phyloP scores from a whole-genome alignment of 2,113 vertebrate genomes.

The Ammospiza nelsoni region DNA sequence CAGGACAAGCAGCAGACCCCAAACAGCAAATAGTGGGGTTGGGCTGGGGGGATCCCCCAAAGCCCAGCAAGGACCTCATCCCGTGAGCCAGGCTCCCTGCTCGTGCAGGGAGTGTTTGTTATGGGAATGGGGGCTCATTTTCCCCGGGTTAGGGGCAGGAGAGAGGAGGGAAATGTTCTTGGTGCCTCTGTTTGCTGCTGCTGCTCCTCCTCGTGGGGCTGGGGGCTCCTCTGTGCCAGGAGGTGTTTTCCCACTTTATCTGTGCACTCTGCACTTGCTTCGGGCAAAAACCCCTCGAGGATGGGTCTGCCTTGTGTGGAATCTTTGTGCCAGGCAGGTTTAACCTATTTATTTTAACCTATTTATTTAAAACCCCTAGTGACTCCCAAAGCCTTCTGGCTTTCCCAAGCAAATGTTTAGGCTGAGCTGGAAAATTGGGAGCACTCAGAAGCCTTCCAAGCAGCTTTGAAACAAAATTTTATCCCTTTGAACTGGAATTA shows the following conservation, averaged over 20 bases:
- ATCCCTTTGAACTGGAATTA: neutral
- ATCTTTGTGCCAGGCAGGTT: neutral
- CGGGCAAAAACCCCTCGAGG: neutral
- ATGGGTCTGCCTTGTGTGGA: neutral
- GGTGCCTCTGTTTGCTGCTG: neutral
- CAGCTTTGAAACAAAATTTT: neutral
- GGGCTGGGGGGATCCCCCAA: neutral
- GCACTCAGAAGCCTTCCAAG: neutral
- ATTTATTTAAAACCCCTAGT: neutral
- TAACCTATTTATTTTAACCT: neutral
- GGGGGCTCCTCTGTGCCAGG: neutral
- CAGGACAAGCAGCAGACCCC: slow-evolving; percentile 6
- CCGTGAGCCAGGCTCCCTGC: fast-evolving
- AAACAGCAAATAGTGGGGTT: slow-evolving; percentile 34
- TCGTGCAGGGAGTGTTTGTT: neutral
- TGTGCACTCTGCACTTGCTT: fast-evolving
- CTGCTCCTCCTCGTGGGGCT: neutral
- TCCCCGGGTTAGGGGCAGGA: neutral
- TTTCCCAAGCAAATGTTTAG: neutral
- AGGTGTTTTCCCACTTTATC: neutral
- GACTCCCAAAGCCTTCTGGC: neutral
- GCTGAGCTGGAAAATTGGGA: neutral
- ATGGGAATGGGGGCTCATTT: fast-evolving
- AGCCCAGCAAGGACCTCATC: fast-evolving
- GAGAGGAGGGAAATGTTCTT: neutral